Conservation (phyloP, 2,888 invertebrate species). For the Drosophila lutescens region DNA sequence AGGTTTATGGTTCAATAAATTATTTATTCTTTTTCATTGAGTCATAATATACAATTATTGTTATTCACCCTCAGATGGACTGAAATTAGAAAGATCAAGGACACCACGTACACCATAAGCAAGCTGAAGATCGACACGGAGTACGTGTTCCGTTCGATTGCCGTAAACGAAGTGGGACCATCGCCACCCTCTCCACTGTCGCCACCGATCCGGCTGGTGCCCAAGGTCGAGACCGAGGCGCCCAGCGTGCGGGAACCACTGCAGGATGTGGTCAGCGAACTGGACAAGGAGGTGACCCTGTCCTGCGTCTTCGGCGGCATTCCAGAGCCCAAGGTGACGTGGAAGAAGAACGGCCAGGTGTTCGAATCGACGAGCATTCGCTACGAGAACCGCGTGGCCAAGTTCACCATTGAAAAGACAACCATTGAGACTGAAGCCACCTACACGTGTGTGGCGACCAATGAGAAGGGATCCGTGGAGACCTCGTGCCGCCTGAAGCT, state of each 20-base stretch:
- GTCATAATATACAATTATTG: background rate
- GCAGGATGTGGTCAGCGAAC: conserved; percentile 87
- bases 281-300: conserved; percentile 88
- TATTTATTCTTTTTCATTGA: background rate
- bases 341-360: conserved; percentile 89
- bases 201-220: conserved; percentile 87
- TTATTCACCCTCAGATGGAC: conserved; percentile 86
- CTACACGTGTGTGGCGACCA: conserved; percentile 89
- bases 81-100: conserved; percentile 87
- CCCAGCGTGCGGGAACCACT: conserved; percentile 89
- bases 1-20: too few relatives aligned
- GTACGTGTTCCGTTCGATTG: conserved; percentile 90
- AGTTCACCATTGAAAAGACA: conserved; percentile 87
- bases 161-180: conserved; percentile 90
- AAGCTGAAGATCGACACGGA: conserved; percentile 87
- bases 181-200: conserved; percentile 89
- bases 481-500: conserved; percentile 88
- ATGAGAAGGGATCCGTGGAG: conserved; percentile 88
- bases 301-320: conserved; percentile 91
- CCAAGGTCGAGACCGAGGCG: conserved; percentile 86
- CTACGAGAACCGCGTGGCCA: conserved; percentile 90
- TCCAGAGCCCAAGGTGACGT: conserved; percentile 90
- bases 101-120: conserved; percentile 88
- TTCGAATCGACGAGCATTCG: conserved; percentile 86
- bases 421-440: conserved; percentile 87